Conservation (phyloP, 2,888 invertebrate genomes). For the Megamerina dolium region DNA sequence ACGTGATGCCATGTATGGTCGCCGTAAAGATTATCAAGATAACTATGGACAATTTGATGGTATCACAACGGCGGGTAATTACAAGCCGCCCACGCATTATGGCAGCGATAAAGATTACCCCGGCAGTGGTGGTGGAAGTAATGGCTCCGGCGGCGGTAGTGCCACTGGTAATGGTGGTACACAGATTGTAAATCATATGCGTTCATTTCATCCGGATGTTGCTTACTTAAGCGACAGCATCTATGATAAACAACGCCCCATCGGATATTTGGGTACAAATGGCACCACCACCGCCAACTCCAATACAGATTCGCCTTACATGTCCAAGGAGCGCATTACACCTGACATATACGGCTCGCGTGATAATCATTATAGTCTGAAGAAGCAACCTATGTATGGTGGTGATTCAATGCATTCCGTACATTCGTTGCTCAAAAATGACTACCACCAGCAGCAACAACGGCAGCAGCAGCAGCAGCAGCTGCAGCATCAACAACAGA, state of each 20-base stretch:
- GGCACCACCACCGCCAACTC: too few relatives aligned
- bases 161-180: constrained; percentile 32
- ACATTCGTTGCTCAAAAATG: constrained; percentile 47
- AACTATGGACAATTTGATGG: constrained; percentile 42
- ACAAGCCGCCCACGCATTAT: constrained; percentile 45
- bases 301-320: constrained; percentile 43
- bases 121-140: constrained; percentile 19
- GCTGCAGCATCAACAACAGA: constrained; percentile 24
- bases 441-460: constrained; percentile 47
- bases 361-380: constrained; percentile 44
- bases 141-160: constrained; percentile 21
- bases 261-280: constrained; percentile 41
- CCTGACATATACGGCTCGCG: constrained; percentile 47
- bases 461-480: constrained; percentile 45
- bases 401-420: constrained; percentile 47
- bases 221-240: constrained; percentile 45
- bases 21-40: constrained; percentile 44
- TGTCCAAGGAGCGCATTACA: constrained; percentile 47
- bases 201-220: constrained; percentile 44
- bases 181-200: constrained; percentile 47
- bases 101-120: constrained; percentile 47
- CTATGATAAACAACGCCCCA: constrained; percentile 45
- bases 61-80: constrained; percentile 27
- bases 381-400: constrained; percentile 36
- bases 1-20: constrained; percentile 38